Percentiles rank a stretch among this genome's conserved stretches.
phyloP scores from a whole-genome alignment of 2,797 vertebrate species.

The Myotis myotis region DNA sequence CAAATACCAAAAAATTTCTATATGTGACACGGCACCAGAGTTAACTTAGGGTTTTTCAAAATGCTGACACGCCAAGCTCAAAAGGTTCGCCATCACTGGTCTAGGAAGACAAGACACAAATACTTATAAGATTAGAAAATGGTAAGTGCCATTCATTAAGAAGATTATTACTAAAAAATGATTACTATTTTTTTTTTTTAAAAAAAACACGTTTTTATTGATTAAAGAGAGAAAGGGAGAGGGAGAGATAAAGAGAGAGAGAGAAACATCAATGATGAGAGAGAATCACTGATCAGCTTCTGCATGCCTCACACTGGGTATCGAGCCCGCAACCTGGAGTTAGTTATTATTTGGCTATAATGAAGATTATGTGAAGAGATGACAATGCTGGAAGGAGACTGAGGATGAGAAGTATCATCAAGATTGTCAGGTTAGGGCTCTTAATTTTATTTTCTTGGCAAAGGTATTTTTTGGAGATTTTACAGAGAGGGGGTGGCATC shows the following conservation, averaged over 20 bases:
- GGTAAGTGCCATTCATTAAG: not conserved
- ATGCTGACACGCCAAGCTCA: too few relatives aligned
- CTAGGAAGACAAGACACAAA: not conserved
- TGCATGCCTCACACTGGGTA: too few relatives aligned
- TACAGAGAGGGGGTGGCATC: not conserved
- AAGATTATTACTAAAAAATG: not conserved
- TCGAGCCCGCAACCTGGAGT: too few relatives aligned
- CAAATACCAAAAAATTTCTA: too few relatives aligned
- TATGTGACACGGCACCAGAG: too few relatives aligned
- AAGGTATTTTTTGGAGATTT: constrained; percentile 19
- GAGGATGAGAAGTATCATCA: not conserved
- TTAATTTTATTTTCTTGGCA: not conserved
- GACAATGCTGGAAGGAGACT: not conserved
- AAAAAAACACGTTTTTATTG: too few relatives aligned
- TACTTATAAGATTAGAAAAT: constrained; percentile 13
- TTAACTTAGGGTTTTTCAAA: too few relatives aligned
- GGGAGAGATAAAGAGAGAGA: too few relatives aligned
- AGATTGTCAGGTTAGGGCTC: not conserved
- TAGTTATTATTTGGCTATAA: not conserved
- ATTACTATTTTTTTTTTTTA: too few relatives aligned
- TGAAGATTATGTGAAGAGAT: not conserved
- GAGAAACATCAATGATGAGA: too few relatives aligned
- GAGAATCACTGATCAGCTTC: too few relatives aligned
- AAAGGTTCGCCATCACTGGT: not conserved
- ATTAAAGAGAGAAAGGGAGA: too few relatives aligned